Conservation (phyloP, 2,113 vertebrate species). For the Morone chrysops region DNA sequence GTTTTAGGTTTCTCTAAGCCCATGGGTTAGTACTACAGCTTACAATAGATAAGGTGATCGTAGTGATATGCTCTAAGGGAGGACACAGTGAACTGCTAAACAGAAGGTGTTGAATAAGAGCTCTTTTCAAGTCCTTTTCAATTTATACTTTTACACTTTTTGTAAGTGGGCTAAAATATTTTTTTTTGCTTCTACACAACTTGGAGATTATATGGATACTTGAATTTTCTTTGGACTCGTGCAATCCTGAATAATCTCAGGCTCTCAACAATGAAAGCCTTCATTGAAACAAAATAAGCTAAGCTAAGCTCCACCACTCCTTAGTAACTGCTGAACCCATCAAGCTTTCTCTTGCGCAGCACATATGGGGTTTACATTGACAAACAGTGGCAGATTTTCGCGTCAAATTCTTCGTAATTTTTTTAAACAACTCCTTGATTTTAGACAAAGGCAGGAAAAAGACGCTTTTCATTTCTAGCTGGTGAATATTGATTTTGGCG, state of each 20-base stretch:
- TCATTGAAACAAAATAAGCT: not conserved
- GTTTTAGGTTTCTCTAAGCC: slow-evolving; percentile 64
- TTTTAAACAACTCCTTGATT: not conserved
- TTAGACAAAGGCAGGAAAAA: not conserved
- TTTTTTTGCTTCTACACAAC: not conserved
- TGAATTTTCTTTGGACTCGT: not conserved
- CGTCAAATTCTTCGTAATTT: not conserved
- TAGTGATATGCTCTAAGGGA: slow-evolving; percentile 9
- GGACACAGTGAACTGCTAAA: slow-evolving; percentile 12
- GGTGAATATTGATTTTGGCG: not conserved
- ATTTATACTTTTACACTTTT: not conserved
- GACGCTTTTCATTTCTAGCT: not conserved
- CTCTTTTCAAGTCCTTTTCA: not conserved
- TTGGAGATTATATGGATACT: not conserved
- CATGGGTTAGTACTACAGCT: slow-evolving; percentile 46
- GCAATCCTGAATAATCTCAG: not conserved
- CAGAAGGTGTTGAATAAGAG: slow-evolving; percentile 22
- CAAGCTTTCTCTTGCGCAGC: not conserved
- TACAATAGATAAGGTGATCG: slow-evolving; percentile 52
- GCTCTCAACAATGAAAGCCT: not conserved
- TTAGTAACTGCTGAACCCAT: not conserved
- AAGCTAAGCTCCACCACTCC: too few relatives aligned
- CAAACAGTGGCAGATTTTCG: not conserved
- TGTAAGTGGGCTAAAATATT: not conserved
- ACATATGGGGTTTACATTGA: not conserved